Percentiles rank a stretch among this genome's conserved stretches.
phyloP scores from a whole-genome alignment of 64 coral and sea anemone genomes.

The Stichodactyla mertensii region DNA sequence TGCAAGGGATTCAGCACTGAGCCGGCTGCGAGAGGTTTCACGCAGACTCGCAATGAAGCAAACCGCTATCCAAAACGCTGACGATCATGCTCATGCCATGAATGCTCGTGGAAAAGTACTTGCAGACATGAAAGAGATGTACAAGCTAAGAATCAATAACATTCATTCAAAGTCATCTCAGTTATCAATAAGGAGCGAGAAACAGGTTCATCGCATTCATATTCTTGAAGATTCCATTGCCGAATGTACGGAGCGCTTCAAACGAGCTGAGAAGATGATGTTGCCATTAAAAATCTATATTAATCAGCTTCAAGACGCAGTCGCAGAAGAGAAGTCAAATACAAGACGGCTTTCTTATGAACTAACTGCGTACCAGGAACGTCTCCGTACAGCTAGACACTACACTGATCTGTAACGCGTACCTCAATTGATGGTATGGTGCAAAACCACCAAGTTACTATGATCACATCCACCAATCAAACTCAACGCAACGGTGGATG shows the following conservation, averaged over 20 bases:
- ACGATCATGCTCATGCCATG: conserved; percentile 36
- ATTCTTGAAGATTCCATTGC: conserved; percentile 52
- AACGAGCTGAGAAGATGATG: conserved; percentile 54
- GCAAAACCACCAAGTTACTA: too few species aligned
- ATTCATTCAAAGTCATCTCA: conserved; percentile 8
- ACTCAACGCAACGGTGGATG: too few species aligned
- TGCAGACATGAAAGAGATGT: conserved; percentile 57
- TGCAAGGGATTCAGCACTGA: conserved; percentile 46
- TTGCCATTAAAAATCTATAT: conserved; percentile 69
- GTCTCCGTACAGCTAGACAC: neutral
- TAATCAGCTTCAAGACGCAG: conserved; percentile 55
- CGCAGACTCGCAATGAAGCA: conserved; percentile 30
- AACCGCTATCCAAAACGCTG: conserved; percentile 34
- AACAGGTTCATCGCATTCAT: conserved; percentile 39
- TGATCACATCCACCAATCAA: too few species aligned
- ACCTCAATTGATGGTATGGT: neutral
- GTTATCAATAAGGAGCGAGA: conserved; percentile 15
- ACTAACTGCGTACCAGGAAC: conserved; percentile 42
- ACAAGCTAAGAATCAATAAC: conserved; percentile 48
- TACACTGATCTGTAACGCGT: neutral
- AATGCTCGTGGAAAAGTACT: conserved; percentile 32
- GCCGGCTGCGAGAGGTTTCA: conserved; percentile 40
- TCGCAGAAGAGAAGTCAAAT: conserved; percentile 38
- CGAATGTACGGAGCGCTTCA: conserved; percentile 34
- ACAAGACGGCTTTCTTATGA: conserved; percentile 31